A percentile compares a stretch with the other conserved stretches of the same genome.
Conservation (phyloP, 2,113 vertebrate species). For the Gopherus evgoodei region DNA sequence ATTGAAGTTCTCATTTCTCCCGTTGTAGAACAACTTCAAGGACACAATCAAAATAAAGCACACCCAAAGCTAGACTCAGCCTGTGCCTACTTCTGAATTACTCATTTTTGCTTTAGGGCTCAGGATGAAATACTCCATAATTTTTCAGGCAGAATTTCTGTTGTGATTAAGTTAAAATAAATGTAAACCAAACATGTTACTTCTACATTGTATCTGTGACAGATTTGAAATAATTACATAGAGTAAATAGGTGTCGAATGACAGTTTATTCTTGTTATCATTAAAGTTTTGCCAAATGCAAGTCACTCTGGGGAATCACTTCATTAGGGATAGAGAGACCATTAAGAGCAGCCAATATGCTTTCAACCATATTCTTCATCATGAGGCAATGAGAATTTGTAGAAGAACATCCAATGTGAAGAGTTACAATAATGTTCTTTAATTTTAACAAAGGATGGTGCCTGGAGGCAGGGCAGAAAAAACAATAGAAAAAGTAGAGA, state of each 20-base stretch:
- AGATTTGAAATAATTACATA: too few species aligned
- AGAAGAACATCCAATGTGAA: constrained; percentile 78
- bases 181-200: neutral
- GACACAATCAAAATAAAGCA: fast-evolving
- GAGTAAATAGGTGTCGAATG: neutral
- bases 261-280: neutral
- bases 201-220: neutral
- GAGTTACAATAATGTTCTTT: constrained; percentile 74
- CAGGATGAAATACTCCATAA: neutral
- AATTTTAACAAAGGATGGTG: constrained; percentile 75
- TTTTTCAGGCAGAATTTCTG: neutral
- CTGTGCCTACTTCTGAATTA: neutral
- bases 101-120: neutral
- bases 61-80: fast-evolving
- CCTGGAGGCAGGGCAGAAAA: constrained; percentile 54
- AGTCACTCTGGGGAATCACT: constrained; percentile 11
- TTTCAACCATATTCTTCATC: constrained; percentile 70
- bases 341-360: constrained; percentile 42
- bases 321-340: constrained; percentile 70
- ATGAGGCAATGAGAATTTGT: constrained; percentile 42
- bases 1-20: fast-evolving
- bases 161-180: neutral
- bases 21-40: fast-evolving
- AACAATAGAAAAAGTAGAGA: neutral
- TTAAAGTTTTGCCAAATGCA: neutral